Evolutionary conservation across 2,888 invertebrate genomes (phyloP).

Genomic region (Troilus luridus): DNA sequence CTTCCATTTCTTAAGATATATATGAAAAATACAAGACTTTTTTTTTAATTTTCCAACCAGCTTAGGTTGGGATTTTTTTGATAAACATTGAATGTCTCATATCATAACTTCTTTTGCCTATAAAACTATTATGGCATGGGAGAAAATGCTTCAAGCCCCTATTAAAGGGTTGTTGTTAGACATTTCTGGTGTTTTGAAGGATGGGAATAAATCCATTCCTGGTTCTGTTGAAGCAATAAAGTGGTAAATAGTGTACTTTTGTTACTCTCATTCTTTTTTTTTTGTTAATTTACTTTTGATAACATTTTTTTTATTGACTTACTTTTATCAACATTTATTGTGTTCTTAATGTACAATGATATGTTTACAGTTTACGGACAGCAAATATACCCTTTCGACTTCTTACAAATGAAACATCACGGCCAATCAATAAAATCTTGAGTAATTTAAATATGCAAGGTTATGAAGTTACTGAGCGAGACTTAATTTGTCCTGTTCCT

Average conservation of each 20-base stretch:
- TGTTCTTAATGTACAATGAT: background rate
- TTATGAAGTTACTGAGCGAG: slow-evolving; percentile 61
- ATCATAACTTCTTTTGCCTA: background rate
- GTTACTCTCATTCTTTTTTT: background rate
- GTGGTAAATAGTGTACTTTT: slow-evolving; percentile 60
- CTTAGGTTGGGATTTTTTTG: background rate
- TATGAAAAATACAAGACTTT: background rate
- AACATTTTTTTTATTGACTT: background rate
- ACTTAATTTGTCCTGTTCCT: slow-evolving; percentile 64
- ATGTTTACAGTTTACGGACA: slow-evolving; percentile 62
- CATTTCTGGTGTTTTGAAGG: slow-evolving; percentile 65
- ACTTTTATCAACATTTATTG: background rate
- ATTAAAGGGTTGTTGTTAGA: slow-evolving; percentile 64
- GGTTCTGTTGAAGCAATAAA: slow-evolving; percentile 64
- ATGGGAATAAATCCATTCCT: slow-evolving; percentile 62
- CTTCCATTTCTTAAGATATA: background rate
- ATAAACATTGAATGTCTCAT: background rate
- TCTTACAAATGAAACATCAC: slow-evolving; percentile 65
- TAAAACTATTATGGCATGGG: background rate
- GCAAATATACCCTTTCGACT: slow-evolving; percentile 64
- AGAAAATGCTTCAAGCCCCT: slow-evolving; percentile 35
- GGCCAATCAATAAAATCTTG: slow-evolving; percentile 60
- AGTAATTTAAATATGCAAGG: slow-evolving; percentile 62
- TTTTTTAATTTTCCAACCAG: background rate
- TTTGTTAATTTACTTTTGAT: background rate